Evolutionary conservation across 2,888 invertebrate species (phyloP).

Genomic region (Quadroppia sp.): DNA sequence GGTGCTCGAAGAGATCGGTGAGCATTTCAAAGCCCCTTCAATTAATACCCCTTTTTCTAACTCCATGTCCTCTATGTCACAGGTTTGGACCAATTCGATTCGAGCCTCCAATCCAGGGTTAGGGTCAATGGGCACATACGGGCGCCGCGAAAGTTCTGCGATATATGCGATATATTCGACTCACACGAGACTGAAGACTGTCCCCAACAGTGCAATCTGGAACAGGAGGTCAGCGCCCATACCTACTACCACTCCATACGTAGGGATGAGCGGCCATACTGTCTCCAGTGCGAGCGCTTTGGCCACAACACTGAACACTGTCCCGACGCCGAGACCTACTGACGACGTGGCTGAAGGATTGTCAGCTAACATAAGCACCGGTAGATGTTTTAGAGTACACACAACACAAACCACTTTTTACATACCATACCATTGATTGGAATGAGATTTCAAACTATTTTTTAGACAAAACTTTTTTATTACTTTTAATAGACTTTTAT

Average conservation of each 20-base stretch:
- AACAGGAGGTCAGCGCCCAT: constrained; percentile 46
- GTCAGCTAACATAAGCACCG: no score
- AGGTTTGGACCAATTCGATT: constrained; percentile 39
- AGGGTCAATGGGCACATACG: constrained; percentile 45
- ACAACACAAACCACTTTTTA: no score
- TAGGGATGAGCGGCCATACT: constrained; percentile 67
- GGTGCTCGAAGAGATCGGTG: constrained; percentile 44
- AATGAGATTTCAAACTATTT: no score
- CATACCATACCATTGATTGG: no score
- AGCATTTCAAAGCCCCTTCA: background rate
- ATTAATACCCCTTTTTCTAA: background rate
- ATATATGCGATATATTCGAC: constrained; percentile 96
- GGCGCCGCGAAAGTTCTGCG: constrained; percentile 85
- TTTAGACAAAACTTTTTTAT: no score
- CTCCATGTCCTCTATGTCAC: background rate
- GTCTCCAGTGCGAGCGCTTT: constrained; percentile 90
- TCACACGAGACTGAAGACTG: constrained; percentile 97
- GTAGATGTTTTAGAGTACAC: no score
- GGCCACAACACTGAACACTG: constrained; percentile 82
- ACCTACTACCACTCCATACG: constrained; percentile 54
- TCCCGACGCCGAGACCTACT: constrained; percentile 72
- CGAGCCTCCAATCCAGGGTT: constrained; percentile 33
- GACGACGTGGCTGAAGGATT: no score
- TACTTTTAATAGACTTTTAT: no score
- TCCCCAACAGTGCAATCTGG: constrained; percentile 69